These are phyloP conservation scores for Tiliacea aurago DNA, from an alignment of 2,888 invertebrate species.

Conservation along the genomic window DNA sequence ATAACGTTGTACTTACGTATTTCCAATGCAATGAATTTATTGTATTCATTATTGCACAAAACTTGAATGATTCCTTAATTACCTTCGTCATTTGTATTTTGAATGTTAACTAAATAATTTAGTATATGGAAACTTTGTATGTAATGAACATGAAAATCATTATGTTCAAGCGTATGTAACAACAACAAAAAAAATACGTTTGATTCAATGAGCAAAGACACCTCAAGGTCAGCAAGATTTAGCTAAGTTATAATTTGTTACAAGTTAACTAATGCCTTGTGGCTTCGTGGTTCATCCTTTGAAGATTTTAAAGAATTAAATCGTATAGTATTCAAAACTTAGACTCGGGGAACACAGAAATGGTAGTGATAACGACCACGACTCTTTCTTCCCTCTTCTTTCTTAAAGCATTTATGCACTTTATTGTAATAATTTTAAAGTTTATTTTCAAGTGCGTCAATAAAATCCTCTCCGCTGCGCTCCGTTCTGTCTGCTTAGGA, in stretches of 20 bases:
- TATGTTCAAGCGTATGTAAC: constrained; percentile 49
- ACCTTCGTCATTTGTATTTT: constrained; percentile 18
- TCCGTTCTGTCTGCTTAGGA: too few species aligned
- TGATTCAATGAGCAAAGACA: constrained; percentile 69
- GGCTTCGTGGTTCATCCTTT: constrained; percentile 26
- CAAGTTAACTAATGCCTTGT: constrained; percentile 39
- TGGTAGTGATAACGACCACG: too few species aligned
- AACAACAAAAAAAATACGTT: constrained; percentile 67
- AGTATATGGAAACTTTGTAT: constrained; percentile 22
- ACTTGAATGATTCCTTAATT: constrained; percentile 7
- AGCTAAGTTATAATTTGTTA: constrained; percentile 57
- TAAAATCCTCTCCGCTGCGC: too few species aligned
- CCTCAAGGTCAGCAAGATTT: constrained; percentile 69
- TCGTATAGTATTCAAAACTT: background rate
- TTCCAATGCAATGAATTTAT: constrained; percentile 3
- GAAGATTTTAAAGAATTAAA: background rate
- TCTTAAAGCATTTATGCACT: too few species aligned
- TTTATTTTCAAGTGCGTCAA: too few species aligned
- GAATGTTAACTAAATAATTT: constrained; percentile 55
- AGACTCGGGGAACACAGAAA: background rate
- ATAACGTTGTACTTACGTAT: background rate
- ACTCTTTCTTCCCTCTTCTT: too few species aligned
- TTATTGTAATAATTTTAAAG: too few species aligned
- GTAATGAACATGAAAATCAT: constrained; percentile 67
- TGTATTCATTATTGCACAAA: too few species aligned